These are phyloP conservation scores for Loriculus beryllinus DNA, from an alignment of 2,797 vertebrate genomes.

Conservation along the genomic window DNA sequence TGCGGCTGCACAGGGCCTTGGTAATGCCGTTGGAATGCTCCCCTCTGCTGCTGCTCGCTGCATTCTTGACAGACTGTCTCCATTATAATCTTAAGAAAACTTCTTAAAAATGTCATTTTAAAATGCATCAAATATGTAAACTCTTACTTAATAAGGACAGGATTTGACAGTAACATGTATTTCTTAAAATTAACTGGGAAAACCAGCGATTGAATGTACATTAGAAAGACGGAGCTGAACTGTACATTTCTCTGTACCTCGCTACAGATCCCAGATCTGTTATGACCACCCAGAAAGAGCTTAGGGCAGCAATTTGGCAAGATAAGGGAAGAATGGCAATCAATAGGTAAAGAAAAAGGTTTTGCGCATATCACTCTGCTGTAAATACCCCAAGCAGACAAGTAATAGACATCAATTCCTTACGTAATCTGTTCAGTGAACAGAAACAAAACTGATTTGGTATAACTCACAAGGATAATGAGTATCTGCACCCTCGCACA, in stretches of 20 bases:
- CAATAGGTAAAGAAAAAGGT: background rate
- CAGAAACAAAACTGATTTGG: background rate
- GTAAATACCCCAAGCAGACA: background rate
- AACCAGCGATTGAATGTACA: background rate
- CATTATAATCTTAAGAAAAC: slow-evolving; percentile 54
- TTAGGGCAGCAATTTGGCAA: background rate
- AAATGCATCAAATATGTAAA: slow-evolving; percentile 44
- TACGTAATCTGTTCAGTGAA: background rate
- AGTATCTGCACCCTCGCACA: background rate
- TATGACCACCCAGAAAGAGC: background rate
- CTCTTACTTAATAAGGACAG: background rate
- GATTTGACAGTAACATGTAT: background rate
- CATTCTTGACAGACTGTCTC: slow-evolving; percentile 63
- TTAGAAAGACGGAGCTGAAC: background rate
- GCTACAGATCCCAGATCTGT: background rate
- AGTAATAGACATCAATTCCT: background rate
- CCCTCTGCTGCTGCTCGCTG: slow-evolving; percentile 24
- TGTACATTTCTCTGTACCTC: background rate
- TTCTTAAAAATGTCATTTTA: slow-evolving; percentile 60
- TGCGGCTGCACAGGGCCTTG: background rate
- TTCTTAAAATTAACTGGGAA: background rate
- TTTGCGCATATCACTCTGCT: background rate
- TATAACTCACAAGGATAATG: background rate
- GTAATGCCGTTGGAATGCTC: slow-evolving; percentile 67
- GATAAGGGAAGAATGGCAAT: background rate